Base-by-base conservation (phyloP, 2,113 vertebrate species). In the Microcebus murinus region DNA sequence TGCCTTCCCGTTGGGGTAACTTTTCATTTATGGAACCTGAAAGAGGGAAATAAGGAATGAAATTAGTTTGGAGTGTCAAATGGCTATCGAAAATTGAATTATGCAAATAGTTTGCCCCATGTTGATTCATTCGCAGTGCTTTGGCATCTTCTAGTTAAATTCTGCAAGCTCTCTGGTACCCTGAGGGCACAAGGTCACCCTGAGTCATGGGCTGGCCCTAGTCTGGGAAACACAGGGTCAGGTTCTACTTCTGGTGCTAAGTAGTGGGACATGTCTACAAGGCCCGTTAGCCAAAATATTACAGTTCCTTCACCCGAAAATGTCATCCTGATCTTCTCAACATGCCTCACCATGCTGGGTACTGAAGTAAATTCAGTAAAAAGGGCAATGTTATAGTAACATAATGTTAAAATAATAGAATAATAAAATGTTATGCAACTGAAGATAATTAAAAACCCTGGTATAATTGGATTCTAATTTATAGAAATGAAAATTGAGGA, bases 11-110 rank as follows among this genome's bases (percentile, higher is more conserved):
- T 52, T 99, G 99, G 10, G 99, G 99, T 0, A 99, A 70, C 95
- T 99, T 99, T 84, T 99, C 99, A 85, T 98, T 99, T 96, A 99
- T 92, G 36, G 99, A 99, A 85, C 99, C 99, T 99, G 70, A 18
- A 97, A 74, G 70, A 79, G 25, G 86, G 93, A 89, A 96, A 94
- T 0, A 50, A 95, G 90, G 6, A 67, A 36, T 20, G 39, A 80
- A 81, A 42, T 5, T 67, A 89, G 2, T 95, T 90, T 8, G 45
- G 27, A 52, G 7, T 73, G 70, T 21, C 36, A 67, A 23, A 50
- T 8, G 3, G 10, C 34, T 57, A 25, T 11, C 39, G 2, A 1
- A 0, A 6, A 29, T 0, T 20, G 39, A 25, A 65, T 12, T 1
- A 59, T 0, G 0, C 14, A 57, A 15, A 29, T 3, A 7, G 2